These are phyloP conservation scores for Mirza zaza DNA, from an alignment of 2,113 vertebrate genomes.

Conservation along the genomic window DNA sequence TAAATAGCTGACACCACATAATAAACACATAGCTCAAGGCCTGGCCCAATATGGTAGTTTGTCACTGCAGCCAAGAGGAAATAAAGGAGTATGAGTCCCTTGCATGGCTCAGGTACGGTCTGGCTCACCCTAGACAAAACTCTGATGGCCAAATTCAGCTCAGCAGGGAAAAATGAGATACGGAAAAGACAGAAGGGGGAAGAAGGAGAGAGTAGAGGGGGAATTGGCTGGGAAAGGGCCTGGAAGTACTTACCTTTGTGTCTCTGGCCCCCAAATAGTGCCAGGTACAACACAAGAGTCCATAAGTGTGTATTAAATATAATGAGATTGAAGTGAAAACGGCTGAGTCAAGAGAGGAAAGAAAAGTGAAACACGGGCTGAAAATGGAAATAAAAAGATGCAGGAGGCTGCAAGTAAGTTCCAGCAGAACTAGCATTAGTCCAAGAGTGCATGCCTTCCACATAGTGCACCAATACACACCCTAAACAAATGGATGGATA, in stretches of 20 bases:
- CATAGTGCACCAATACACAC: rapidly evolving
- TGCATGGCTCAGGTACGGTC: neutral
- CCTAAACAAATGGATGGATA: neutral
- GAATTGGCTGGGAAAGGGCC: neutral
- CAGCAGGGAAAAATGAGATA: neutral
- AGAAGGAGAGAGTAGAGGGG: neutral
- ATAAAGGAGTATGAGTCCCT: neutral
- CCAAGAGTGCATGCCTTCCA: neutral
- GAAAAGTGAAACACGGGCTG: neutral
- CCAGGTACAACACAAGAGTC: neutral
- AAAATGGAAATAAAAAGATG: neutral
- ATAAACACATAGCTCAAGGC: neutral
- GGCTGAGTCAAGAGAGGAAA: neutral
- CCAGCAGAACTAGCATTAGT: neutral
- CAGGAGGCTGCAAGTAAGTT: neutral
- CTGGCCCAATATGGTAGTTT: neutral
- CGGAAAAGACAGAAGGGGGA: neutral
- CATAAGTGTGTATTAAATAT: neutral
- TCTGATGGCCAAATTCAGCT: neutral
- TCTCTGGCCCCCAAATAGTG: neutral
- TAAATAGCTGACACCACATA: neutral
- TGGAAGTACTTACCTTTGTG: neutral
- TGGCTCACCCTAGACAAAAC: neutral
- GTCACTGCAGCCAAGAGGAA: neutral
- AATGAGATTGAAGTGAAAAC: neutral